These are phyloP conservation scores for Glaucidium brasilianum DNA, from an alignment of 2,113 vertebrate species.

Conservation along the genomic window DNA sequence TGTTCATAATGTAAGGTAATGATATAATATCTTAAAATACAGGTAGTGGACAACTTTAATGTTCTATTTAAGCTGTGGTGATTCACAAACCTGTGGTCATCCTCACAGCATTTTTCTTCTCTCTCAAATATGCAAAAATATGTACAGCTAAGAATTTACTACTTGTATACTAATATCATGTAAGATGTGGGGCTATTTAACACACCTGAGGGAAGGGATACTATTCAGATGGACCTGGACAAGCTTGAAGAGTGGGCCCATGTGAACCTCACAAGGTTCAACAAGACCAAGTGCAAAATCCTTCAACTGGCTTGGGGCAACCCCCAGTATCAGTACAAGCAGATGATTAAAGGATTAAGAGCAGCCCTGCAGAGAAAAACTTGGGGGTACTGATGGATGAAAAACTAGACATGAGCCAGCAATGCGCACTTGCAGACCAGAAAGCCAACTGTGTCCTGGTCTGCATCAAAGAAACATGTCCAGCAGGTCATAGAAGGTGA, in stretches of 20 bases:
- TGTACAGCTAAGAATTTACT: not conserved
- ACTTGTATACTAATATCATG: not conserved
- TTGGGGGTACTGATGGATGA: not conserved
- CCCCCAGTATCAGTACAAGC: no score
- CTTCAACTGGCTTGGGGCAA: not conserved
- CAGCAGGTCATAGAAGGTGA: not conserved
- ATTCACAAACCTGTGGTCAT: not conserved
- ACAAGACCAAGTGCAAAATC: not conserved
- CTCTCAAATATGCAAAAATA: not conserved
- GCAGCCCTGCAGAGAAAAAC: not conserved
- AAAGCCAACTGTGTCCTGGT: not conserved
- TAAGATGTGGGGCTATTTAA: not conserved
- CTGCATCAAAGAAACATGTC: not conserved
- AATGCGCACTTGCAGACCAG: not conserved
- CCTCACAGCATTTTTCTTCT: not conserved
- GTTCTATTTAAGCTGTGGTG: not conserved
- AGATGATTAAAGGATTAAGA: not conserved
- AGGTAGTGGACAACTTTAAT: not conserved
- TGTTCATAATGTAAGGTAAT: not conserved
- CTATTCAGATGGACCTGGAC: not conserved
- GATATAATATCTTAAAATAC: not conserved
- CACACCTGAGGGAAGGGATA: rapidly evolving
- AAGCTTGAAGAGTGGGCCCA: no score
- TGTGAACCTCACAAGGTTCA: not conserved
- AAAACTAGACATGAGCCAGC: not conserved